Evolutionary conservation across 1,140 invertebrate genomes (phyloP).

Genomic region (Leptonema lineaticorne): DNA sequence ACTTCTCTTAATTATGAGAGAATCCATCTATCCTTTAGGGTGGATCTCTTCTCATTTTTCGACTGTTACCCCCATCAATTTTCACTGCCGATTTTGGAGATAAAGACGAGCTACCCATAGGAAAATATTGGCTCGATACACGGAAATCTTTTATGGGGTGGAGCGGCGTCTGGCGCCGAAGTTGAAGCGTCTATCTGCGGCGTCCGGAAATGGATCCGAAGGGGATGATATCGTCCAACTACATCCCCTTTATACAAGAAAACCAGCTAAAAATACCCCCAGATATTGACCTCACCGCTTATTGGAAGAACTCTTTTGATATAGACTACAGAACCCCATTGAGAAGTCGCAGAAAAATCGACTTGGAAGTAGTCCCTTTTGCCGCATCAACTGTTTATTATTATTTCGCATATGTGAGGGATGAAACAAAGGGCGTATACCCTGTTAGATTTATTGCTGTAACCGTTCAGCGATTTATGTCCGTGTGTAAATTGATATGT

Average conservation of each 20-base stretch:
- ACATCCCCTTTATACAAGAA: conserved; percentile 7
- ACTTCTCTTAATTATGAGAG: conserved; percentile 5
- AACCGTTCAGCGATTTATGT: not conserved
- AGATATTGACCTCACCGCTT: not conserved
- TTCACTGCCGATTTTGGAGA: conserved; percentile 7
- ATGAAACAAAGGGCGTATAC: not conserved
- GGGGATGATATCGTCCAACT: too few relatives aligned
- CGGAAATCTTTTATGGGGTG: conserved; percentile 28
- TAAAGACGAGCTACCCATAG: conserved; percentile 15
- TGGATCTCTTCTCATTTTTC: not conserved
- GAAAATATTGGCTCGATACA: conserved; percentile 32
- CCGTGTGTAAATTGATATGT: conserved; percentile 16
- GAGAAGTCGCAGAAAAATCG: not conserved
- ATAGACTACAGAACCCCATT: not conserved
- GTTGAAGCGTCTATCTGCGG: conserved; percentile 27
- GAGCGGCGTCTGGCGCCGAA: conserved; percentile 24
- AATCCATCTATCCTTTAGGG: not conserved
- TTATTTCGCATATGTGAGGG: conserved; percentile 8
- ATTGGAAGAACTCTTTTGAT: not conserved
- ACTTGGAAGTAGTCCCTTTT: not conserved
- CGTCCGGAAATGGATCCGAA: conserved; percentile 27
- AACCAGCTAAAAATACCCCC: not conserved
- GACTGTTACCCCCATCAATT: not conserved
- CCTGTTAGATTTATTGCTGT: not conserved
- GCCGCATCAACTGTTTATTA: conserved; percentile 30